Percentiles rank a stretch among this genome's conserved stretches.
These are phyloP conservation scores for Bolinopsis microptera DNA, from an alignment of 37 sponge, comb jelly and placozoan genomes.

Conservation along the genomic window DNA sequence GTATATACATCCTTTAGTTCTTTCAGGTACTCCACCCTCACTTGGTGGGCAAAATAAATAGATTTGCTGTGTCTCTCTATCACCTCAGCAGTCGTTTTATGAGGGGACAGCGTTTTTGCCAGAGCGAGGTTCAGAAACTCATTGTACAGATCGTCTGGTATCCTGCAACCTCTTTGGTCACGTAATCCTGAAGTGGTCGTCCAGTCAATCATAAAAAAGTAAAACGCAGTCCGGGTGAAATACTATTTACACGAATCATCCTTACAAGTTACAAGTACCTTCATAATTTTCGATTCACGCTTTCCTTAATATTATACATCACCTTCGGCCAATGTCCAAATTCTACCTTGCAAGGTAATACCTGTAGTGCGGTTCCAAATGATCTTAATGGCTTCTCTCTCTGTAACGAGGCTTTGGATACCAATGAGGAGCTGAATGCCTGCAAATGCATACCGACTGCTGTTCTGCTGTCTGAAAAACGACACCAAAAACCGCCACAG, in stretches of 20 bases:
- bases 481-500: neutral
- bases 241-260: too few species aligned
- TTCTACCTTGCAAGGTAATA: too few species aligned
- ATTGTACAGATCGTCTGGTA: neutral
- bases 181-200: neutral
- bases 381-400: neutral
- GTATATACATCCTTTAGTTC: neutral
- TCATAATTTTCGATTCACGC: too few species aligned
- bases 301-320: too few species aligned
- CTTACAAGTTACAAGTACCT: too few species aligned
- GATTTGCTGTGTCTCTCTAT: neutral
- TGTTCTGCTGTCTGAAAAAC: slow-evolving; percentile 9
- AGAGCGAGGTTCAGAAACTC: neutral
- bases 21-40: neutral
- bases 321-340: too few species aligned
- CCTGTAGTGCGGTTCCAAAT: slow-evolving; percentile 15
- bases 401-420: neutral
- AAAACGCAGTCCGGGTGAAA: too few species aligned
- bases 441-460: slow-evolving; percentile 8
- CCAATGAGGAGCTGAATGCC: neutral
- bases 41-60: neutral
- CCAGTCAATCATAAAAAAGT: too few species aligned
- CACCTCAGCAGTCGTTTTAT: neutral
- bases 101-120: neutral
- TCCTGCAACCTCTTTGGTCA: neutral